phyloP scores from a whole-genome alignment of 2,797 vertebrate species.

The Pagetopsis macropterus region DNA sequence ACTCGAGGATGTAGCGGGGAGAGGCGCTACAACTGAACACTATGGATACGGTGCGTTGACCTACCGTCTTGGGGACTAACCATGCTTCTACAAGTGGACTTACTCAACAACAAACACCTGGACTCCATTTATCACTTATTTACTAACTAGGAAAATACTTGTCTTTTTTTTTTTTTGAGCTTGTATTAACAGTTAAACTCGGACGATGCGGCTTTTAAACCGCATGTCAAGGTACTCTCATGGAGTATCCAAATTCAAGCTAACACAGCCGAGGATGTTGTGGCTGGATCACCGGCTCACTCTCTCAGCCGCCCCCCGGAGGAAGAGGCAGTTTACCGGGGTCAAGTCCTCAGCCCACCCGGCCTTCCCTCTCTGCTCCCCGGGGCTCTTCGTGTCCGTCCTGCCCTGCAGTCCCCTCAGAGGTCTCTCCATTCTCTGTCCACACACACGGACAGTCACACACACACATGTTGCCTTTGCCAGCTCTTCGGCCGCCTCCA shows the following conservation, averaged over 20 bases:
- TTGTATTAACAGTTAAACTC: not conserved
- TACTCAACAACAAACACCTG: not conserved
- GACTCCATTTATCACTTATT: not conserved
- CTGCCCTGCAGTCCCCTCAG: slow-evolving; percentile 16
- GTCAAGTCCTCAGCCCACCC: not conserved
- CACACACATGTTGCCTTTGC: slow-evolving; percentile 69
- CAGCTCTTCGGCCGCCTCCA: slow-evolving; percentile 73
- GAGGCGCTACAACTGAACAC: not conserved
- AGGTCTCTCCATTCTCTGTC: slow-evolving; percentile 14
- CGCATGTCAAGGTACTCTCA: slow-evolving; percentile 56
- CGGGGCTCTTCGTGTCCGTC: slow-evolving; percentile 16
- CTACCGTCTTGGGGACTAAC: not conserved
- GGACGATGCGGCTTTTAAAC: slow-evolving; percentile 71
- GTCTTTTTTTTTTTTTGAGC: not conserved
- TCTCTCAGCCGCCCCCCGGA: slow-evolving; percentile 27
- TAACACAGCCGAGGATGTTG: slow-evolving; percentile 48
- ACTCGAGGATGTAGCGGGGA: slow-evolving; percentile 41
- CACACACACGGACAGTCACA: slow-evolving; percentile 44
- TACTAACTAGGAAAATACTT: not conserved
- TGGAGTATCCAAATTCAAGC: slow-evolving; percentile 44
- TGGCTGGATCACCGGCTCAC: slow-evolving; percentile 51
- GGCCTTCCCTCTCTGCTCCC: not conserved
- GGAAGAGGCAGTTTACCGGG: slow-evolving; percentile 48
- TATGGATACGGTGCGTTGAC: slow-evolving; percentile 27
- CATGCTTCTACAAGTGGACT: slow-evolving; percentile 30